Conservation (phyloP, 2,888 invertebrate genomes). For the Acrobasis suavella region DNA sequence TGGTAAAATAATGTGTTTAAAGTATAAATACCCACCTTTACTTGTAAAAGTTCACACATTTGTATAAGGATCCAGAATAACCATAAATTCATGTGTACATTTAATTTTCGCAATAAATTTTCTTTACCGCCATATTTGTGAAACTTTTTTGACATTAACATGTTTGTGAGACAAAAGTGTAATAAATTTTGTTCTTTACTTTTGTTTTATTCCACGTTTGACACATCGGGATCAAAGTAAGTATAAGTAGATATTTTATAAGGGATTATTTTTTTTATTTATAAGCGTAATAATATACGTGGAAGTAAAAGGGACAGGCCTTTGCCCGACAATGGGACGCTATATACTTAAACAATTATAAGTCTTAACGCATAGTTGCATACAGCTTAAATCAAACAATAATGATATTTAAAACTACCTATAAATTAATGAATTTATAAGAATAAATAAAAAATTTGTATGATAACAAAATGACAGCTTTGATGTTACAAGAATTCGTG, state of each 20-base stretch:
- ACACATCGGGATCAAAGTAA: neutral
- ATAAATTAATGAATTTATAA: no score
- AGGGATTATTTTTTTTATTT: neutral
- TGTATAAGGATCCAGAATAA: constrained; percentile 9
- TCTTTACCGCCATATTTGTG: constrained; percentile 20
- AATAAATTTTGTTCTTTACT: constrained; percentile 20
- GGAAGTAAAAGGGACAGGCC: no score
- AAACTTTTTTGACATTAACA: constrained; percentile 19
- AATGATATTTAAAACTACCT: no score
- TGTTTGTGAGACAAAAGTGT: constrained; percentile 20
- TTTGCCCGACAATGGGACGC: no score
- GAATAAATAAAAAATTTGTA: no score
- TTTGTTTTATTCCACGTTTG: constrained; percentile 19
- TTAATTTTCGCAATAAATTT: constrained; percentile 21
- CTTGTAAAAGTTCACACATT: neutral
- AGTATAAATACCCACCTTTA: neutral
- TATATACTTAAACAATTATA: no score
- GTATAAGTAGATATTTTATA: neutral
- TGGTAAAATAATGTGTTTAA: neutral
- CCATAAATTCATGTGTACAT: constrained; percentile 17
- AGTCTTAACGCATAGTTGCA: no score
- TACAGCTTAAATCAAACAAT: no score
- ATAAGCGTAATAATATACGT: neutral
- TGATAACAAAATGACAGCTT: no score
- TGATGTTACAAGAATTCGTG: no score